Conservation (phyloP, 2,797 vertebrate genomes). For the Myotis findleyi region DNA sequence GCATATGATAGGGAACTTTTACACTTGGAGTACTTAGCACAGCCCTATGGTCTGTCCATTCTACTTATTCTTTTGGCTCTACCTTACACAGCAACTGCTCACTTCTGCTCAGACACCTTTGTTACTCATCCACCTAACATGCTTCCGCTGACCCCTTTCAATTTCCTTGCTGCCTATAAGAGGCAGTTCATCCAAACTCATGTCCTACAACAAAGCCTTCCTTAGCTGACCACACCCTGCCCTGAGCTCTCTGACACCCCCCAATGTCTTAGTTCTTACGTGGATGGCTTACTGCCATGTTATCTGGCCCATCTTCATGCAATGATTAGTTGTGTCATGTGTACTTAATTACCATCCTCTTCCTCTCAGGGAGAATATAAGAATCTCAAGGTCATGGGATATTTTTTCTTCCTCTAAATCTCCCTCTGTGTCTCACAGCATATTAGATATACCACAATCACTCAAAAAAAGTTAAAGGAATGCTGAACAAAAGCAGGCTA, state of each 20-base stretch:
- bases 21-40: slow-evolving; percentile 3
- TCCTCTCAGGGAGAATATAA: not conserved
- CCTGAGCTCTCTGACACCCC: not conserved
- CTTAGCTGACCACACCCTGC: not conserved
- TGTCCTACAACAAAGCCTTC: not conserved
- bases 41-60: not conserved
- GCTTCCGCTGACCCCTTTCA: not conserved
- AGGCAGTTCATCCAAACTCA: not conserved
- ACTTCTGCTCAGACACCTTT: not conserved
- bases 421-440: not conserved
- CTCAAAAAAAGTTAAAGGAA: slow-evolving; percentile 40
- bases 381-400: not conserved
- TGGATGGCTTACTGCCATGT: not conserved
- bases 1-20: not conserved
- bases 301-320: not conserved
- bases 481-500: slow-evolving; percentile 15
- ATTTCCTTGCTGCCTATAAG: not conserved
- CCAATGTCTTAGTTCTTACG: not conserved
- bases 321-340: not conserved
- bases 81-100: not conserved
- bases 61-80: not conserved
- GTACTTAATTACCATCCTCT: not conserved
- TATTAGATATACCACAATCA: not conserved
- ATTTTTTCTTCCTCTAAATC: not conserved
- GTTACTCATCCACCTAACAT: not conserved